Evolutionary conservation across 2,113 vertebrate species (phyloP), one percentile per base, ranked within the genome.

Genomic region (Ciconia boyciana): DNA sequence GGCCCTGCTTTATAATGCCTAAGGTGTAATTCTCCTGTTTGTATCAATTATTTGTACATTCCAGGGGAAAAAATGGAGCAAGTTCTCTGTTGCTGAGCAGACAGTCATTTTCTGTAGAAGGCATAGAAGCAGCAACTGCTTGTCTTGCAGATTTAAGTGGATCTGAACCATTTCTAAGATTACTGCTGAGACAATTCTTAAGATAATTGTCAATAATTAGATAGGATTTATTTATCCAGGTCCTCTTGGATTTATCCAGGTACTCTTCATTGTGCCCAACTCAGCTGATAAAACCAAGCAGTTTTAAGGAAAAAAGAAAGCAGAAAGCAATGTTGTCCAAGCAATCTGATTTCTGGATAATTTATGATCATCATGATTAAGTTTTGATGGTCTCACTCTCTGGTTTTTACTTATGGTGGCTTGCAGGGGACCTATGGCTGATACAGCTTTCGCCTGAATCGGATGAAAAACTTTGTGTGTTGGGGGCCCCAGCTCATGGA

Each of bases 401-500:
- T n/a, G 54, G 21, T 46, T 88, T 79, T 62, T 51, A 26, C 52
- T 72, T 51, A 11, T 3, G 13, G 3, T 43, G 48, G 24, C 32
- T 83, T 86, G 58, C 52, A 44, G 44, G 36, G 19, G 11, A 21
- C 64, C 16, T 15, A 15, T 48, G 61, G 15, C 52, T 85, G n/a
- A 79, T 43, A 18, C 31, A 84, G 5, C 6, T 60, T 90, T 90
- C 16, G 5, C 20, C 20, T 60, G 14, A 61, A 32, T 24, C 1
- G 8, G 17, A 18, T 32, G 19, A 52, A 76, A 77, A 55, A 14
- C 7, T 5, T 32, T 72, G 13, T 16, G 5, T 66, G 11, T 29
- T 83, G 44, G 11, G 16, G 3, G 16, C 68, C 18, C 34, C 0
- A 0, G 46, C 36, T 87, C 10, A 34, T 5, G 11, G 48, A n/a